These are phyloP conservation scores for Muntiacus reevesi DNA, from an alignment of 2,113 vertebrate species.

Conservation along the genomic window DNA sequence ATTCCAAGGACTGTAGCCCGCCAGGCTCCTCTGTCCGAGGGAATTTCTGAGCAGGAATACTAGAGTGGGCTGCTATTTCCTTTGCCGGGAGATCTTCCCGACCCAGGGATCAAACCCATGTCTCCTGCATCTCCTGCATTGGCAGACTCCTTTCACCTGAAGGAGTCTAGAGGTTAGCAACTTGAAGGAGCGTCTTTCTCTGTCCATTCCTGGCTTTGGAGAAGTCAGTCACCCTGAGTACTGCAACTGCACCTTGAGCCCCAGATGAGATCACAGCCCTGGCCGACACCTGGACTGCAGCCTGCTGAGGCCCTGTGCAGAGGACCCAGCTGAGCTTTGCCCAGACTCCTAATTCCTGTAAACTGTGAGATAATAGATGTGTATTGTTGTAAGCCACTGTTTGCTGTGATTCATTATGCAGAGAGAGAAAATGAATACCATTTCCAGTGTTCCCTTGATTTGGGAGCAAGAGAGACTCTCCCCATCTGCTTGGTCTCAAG, in stretches of 20 bases:
- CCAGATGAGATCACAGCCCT: neutral
- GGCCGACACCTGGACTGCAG: neutral
- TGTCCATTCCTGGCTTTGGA: neutral
- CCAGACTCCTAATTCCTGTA: neutral
- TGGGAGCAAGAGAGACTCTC: neutral
- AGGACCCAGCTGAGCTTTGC: neutral
- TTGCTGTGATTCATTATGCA: neutral
- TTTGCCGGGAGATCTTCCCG: neutral
- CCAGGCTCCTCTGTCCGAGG: neutral
- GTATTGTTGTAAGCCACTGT: neutral
- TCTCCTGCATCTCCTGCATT: neutral
- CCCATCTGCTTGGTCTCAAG: neutral
- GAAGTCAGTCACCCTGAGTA: neutral
- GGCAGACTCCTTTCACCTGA: neutral
- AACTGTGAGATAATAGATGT: neutral
- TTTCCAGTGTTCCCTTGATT: neutral
- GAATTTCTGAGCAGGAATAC: neutral
- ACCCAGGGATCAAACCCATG: neutral
- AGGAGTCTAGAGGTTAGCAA: neutral
- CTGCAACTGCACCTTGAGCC: neutral
- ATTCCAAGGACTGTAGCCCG: neutral
- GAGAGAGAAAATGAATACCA: neutral
- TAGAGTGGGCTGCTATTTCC: neutral
- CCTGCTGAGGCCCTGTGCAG: neutral
- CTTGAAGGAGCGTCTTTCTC: neutral